Base-by-base conservation (phyloP, 2,113 vertebrate genomes). In the Centropristis striata region DNA sequence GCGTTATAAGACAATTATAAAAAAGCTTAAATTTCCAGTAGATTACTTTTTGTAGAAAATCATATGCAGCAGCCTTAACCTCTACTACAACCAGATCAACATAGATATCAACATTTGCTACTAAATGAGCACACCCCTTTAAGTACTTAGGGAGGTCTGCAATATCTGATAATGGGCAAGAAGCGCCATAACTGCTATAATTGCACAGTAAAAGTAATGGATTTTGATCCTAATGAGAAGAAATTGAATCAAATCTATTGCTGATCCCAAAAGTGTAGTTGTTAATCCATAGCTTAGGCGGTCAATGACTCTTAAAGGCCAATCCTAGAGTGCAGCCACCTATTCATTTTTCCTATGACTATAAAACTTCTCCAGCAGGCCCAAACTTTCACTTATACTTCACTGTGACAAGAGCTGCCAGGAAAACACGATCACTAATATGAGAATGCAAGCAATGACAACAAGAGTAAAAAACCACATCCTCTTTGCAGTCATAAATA, bases 401-500 rank as follows among this genome's bases (percentile, higher is more conserved):
- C 82, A 47, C 63, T 54, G 61, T 83, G 84, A 81, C 65, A 65
- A 49, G 23, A 46, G 67, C 86, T 93, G 88, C 91, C 90, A 94
- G 92, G 92, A 93, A 94, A 90, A 88, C 83, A 70, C 18, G 70
- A 92, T 90, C 88, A 84, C 81, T 84, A 75, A 91, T 88, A 83
- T 78, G 74, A 90, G 87, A 93, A 86, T 42, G 78, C 81, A 81
- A 15, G 83, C 86, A 88, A 78, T 74, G 89, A 91, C 82, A 92
- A 91, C 83, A 90, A 92, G 83, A 88, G 84, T 90, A 91, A 92
- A 88, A 92, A 89, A 90, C 86, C 83, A 89, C 93, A 93, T 92
- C 91, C 91, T 93, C 88, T 92, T 86, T 92, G 86, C 68, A 75
- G 89, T 91, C 93, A 94, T 95, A 87, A 95, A 95, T 95, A 93